These are phyloP conservation scores for Sphenodon punctatus DNA, from an alignment of 2,797 vertebrate genomes.

Conservation along the genomic window DNA sequence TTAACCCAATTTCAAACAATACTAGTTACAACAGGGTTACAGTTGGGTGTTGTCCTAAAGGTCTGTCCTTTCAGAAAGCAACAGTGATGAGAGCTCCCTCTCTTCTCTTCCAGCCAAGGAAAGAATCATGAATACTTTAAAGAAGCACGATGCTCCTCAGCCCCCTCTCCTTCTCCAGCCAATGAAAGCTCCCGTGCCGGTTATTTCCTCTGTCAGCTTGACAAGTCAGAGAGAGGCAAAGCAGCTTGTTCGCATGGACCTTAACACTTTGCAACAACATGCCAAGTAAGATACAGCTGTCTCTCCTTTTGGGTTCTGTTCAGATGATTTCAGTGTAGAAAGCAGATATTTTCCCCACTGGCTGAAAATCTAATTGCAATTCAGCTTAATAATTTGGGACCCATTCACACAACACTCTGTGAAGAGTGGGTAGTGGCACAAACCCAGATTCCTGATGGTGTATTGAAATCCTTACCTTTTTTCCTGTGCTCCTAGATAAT, in stretches of 20 bases:
- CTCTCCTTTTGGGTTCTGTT: not conserved
- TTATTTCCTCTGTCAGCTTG: conserved; percentile 80
- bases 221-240: conserved; percentile 80
- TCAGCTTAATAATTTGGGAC: too few species aligned
- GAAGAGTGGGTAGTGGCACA: too few species aligned
- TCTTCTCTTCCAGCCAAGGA: conserved; percentile 81
- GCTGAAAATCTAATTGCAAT: too few species aligned
- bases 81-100: not conserved
- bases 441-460: too few species aligned
- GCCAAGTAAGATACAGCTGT: conserved; percentile 81
- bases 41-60: not conserved
- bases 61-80: not conserved
- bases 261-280: conserved; percentile 85
- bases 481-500: too few species aligned
- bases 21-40: fast-evolving
- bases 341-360: too few species aligned
- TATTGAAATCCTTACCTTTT: too few species aligned
- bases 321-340: not conserved
- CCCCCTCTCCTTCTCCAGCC: conserved; percentile 77
- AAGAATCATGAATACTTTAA: conserved; percentile 88
- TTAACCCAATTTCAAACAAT: not conserved
- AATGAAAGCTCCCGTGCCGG: conserved; percentile 85
- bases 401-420: too few species aligned
- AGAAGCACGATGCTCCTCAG: conserved; percentile 85
- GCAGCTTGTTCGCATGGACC: conserved; percentile 82